These are phyloP conservation scores for Apis mellifera DNA, from an alignment of 1,140 invertebrate genomes.

Conservation along the genomic window DNA sequence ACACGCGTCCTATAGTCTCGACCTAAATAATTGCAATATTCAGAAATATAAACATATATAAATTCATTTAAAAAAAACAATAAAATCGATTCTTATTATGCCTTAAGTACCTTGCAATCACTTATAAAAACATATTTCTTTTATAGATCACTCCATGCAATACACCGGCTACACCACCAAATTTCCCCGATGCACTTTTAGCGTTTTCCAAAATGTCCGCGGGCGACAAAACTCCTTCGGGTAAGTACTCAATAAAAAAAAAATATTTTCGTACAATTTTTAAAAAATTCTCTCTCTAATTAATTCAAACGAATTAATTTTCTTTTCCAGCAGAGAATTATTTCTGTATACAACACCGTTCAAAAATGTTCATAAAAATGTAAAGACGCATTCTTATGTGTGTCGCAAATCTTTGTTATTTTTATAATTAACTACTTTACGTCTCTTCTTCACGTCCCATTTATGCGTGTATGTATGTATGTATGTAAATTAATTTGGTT, in stretches of 20 bases:
- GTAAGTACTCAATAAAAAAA: too few relatives aligned
- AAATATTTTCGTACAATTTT: too few relatives aligned
- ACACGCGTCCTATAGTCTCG: slow-evolving; percentile 39
- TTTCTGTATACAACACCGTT: not conserved
- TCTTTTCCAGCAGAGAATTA: not conserved
- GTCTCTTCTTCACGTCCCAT: not conserved
- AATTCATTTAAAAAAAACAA: slow-evolving; percentile 4
- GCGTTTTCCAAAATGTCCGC: slow-evolving; percentile 92
- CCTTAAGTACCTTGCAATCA: too few relatives aligned
- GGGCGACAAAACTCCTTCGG: slow-evolving; percentile 80
- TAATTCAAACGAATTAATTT: not conserved
- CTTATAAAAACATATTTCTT: slow-evolving; percentile 70
- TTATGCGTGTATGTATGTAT: not conserved
- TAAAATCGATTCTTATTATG: too few relatives aligned
- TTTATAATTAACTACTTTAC: not conserved
- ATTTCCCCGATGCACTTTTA: slow-evolving; percentile 92
- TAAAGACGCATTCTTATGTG: not conserved
- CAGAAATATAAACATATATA: slow-evolving; percentile 31
- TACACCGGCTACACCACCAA: slow-evolving; percentile 94
- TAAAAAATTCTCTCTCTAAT: not conserved
- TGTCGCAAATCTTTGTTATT: not conserved
- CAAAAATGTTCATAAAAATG: slow-evolving; percentile 10
- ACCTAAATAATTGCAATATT: slow-evolving; percentile 42
- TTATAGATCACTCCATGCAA: slow-evolving; percentile 92
- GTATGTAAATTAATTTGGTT: not conserved